Conservation (phyloP, 2,797 vertebrate genomes). For the Paramormyrops hopkinsi region DNA sequence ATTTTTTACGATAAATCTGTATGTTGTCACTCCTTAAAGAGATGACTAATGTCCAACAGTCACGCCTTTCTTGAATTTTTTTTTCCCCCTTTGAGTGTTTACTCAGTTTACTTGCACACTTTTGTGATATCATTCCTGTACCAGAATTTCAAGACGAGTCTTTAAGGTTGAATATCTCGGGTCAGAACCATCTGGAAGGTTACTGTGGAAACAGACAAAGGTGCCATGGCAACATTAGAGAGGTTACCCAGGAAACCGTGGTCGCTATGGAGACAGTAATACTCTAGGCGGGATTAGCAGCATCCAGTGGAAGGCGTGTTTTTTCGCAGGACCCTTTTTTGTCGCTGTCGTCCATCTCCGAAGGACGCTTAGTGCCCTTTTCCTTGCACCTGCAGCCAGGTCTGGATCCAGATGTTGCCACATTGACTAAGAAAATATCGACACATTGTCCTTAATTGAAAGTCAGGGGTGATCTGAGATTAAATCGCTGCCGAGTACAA, state of each 20-base stretch:
- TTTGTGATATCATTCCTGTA: constrained; percentile 17
- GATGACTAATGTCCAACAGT: not conserved
- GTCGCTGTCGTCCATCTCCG: constrained; percentile 10
- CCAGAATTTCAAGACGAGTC: constrained; percentile 27
- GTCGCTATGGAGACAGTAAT: constrained; percentile 90
- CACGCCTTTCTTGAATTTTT: not conserved
- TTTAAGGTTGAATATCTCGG: constrained; percentile 44
- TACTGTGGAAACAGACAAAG: constrained; percentile 72
- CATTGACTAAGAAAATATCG: not conserved
- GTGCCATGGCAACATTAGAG: constrained; percentile 88
- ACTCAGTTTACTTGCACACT: not conserved
- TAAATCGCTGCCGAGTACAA: not conserved
- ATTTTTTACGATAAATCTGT: not conserved
- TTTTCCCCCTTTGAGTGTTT: not conserved
- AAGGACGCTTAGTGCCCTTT: not conserved
- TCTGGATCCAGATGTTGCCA: constrained; percentile 4
- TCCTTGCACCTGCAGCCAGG: not conserved
- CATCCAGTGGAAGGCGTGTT: constrained; percentile 77
- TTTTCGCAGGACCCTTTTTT: constrained; percentile 51
- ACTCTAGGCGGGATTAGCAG: constrained; percentile 75
- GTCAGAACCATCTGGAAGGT: constrained; percentile 80
- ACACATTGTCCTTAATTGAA: not conserved
- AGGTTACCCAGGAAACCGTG: constrained; percentile 86
- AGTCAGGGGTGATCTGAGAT: not conserved
- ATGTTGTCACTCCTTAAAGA: constrained; percentile 11